Percentiles rank a stretch among this genome's conserved stretches.
These are phyloP conservation scores for Macroglossus sobrinus DNA, from an alignment of 2,113 vertebrate genomes.

Conservation along the genomic window DNA sequence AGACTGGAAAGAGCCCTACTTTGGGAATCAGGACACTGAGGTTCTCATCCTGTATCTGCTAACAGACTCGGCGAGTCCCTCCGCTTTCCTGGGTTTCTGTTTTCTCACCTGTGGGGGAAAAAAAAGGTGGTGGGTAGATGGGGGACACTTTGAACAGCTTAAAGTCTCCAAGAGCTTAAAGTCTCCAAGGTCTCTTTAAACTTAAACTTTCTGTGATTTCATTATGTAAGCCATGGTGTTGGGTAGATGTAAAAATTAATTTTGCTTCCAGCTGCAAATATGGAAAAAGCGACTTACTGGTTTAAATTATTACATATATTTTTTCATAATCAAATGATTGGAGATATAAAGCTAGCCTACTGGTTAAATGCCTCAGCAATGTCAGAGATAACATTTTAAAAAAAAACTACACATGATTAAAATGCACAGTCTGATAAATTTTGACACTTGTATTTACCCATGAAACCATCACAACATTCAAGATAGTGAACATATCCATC, in stretches of 20 bases:
- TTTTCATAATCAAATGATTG: background rate
- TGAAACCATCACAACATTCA: background rate
- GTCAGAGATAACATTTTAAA: background rate
- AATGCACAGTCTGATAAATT: background rate
- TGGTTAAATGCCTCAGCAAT: background rate
- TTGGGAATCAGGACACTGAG: too few relatives aligned
- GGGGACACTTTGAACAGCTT: background rate
- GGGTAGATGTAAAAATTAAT: background rate
- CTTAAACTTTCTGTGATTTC: background rate
- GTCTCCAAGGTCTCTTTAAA: background rate
- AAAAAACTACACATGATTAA: background rate
- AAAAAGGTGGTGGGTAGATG: fast-evolving
- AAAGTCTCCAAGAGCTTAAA: background rate
- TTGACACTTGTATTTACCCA: background rate
- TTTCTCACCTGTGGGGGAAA: background rate
- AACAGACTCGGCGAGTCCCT: background rate
- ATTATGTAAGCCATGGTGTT: background rate
- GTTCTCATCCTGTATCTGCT: background rate
- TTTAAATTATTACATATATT: background rate
- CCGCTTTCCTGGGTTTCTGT: background rate
- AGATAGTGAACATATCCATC: background rate
- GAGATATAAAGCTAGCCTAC: background rate
- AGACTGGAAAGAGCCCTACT: background rate
- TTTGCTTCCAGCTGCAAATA: background rate
- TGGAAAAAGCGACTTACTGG: background rate